These are phyloP conservation scores for Hafferia zeledoni DNA, from an alignment of 2,797 vertebrate genomes.

Conservation along the genomic window DNA sequence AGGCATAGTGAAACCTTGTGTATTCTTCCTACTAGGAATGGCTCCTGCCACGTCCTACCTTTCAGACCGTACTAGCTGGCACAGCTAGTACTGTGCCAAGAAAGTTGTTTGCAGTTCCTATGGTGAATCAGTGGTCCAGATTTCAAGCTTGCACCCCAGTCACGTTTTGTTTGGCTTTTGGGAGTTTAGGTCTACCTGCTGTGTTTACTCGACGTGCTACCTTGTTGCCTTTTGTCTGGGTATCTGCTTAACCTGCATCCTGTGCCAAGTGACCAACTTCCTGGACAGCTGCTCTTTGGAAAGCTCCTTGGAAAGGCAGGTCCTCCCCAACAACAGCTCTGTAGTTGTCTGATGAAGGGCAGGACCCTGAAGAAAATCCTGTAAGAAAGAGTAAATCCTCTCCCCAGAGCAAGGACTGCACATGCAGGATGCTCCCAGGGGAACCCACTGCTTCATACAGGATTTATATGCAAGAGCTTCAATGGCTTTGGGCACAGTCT, in stretches of 20 bases:
- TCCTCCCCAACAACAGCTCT: neutral
- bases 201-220: neutral
- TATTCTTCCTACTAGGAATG: neutral
- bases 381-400: neutral
- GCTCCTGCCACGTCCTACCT: neutral
- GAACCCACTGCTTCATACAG: neutral
- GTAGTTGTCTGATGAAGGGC: neutral
- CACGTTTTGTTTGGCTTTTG: neutral
- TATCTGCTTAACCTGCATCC: neutral
- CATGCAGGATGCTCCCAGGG: neutral
- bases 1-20: neutral
- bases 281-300: neutral
- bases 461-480: neutral
- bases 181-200: neutral
- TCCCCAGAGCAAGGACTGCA: fast-evolving
- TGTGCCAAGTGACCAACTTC: neutral
- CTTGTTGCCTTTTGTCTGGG: neutral
- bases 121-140: neutral
- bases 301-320: neutral
- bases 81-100: neutral
- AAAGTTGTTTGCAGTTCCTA: neutral
- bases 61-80: neutral
- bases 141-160: neutral
- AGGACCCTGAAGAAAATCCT: neutral
- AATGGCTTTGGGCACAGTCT: neutral